phyloP scores from a whole-genome alignment of 2,888 invertebrate species.

The Brachypalpus laphriformis region DNA sequence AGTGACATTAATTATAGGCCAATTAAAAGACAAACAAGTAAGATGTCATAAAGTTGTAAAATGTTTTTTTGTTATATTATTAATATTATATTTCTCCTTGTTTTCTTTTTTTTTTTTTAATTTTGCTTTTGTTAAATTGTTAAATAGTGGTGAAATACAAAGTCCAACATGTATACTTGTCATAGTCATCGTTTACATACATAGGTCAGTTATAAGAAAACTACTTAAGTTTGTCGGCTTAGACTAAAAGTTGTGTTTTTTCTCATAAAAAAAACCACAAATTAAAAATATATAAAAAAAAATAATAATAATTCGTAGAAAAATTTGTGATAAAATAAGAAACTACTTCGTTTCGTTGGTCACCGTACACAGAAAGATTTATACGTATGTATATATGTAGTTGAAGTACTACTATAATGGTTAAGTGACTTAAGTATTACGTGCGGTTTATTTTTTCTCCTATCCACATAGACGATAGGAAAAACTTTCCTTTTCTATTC shows the following conservation, averaged over 20 bases:
- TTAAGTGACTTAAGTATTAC: conserved; percentile 30
- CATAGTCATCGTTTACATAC: background rate
- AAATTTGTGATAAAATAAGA: background rate
- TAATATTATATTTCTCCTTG: no score
- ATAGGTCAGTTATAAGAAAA: background rate
- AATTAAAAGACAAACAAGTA: background rate
- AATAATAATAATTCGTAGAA: background rate
- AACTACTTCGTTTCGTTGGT: background rate
- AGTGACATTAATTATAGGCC: conserved; percentile 34
- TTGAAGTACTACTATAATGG: background rate
- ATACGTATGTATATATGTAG: background rate
- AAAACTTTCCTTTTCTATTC: conserved; percentile 65
- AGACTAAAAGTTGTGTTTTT: background rate
- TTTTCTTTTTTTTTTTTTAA: background rate
- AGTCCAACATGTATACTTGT: background rate
- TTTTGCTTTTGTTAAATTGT: no score
- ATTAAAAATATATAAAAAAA: background rate
- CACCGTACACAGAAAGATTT: background rate
- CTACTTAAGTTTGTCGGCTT: background rate
- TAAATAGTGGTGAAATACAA: background rate
- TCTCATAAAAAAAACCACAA: background rate
- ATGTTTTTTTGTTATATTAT: background rate
- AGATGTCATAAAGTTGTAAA: background rate
- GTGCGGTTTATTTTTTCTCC: conserved; percentile 7
- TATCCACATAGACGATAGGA: background rate